Base-by-base conservation (phyloP, 2,113 vertebrate species). In the rat (Rattus norvegicus) region DNA sequence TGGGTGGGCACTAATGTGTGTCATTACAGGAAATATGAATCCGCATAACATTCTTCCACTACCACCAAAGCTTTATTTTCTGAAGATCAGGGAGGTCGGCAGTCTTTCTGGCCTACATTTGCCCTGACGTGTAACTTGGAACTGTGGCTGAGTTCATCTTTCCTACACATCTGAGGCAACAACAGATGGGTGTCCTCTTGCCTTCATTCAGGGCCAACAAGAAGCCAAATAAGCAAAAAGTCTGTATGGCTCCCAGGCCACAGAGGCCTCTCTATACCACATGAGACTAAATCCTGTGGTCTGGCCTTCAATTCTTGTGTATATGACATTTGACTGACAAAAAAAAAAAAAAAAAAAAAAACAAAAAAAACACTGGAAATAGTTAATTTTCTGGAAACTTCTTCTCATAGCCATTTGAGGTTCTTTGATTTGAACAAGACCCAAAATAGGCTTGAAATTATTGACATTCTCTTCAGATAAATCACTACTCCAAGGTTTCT, bases 311-410 rank as follows among this genome's bases (percentile, higher is more conserved):
- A 80, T 80, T 30, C 36, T 63, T 97, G 88, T 93, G 26, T 96
- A 95, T 47, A 85, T n/a, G 70, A 84, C 54, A 33, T 89, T 75
- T 97, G 96, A 97, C 83, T 95, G 95, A 94, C 96, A 92, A 30
- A 69, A 97, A 97, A 67, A 65, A 10, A 65, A 28, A 28, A 43
- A 43, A 43, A 92, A 88, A 96, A 90, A 30, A 65, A 65, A 52
- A 52, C 54, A 92, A 92, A 81, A 94, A 92, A 88, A 96, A 90
- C 89, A 90, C 95, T 97, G 84, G 80, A 95, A 96, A 97, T 94
- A 97, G 97, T 77, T 96, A 90, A 84, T 73, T 96, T 97, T 97
- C 96, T 97, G 97, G 96, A 97, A 97, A 98, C 73, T 88, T 97
- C 95, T 93, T 97, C 83, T 94, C 59, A 91, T 5, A 85, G 83